A percentile compares a stretch with the other conserved stretches of the same genome.
phyloP scores from a whole-genome alignment of 2,888 invertebrate genomes.

The Liposcelis brunnea region DNA sequence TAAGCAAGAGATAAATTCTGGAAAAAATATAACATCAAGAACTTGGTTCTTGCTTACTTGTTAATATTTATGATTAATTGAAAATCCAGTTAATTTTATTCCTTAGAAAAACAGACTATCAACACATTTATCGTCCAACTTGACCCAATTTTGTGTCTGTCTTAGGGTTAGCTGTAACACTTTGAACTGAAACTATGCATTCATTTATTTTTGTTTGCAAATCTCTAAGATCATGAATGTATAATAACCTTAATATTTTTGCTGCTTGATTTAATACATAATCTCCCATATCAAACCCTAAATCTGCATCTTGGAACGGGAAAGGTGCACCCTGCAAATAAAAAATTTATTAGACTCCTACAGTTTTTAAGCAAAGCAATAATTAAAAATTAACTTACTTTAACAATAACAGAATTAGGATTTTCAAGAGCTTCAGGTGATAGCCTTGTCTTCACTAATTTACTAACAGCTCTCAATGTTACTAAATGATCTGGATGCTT shows the following conservation, averaged over 20 bases:
- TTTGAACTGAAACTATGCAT: constrained; percentile 81
- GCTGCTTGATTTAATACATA: constrained; percentile 48
- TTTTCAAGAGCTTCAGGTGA: constrained; percentile 38
- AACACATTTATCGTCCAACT: constrained; percentile 48
- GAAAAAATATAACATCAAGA: not conserved
- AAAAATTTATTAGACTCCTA: constrained; percentile 11
- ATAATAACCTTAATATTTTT: constrained; percentile 59
- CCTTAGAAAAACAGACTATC: not conserved
- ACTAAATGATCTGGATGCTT: constrained; percentile 66
- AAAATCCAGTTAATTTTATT: not conserved
- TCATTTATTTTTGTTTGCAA: constrained; percentile 91
- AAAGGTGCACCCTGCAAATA: constrained; percentile 42
- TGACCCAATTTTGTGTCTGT: constrained; percentile 88
- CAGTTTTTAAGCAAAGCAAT: constrained; percentile 5
- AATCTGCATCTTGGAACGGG: constrained; percentile 46
- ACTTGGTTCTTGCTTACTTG: not conserved
- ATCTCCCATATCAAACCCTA: constrained; percentile 50
- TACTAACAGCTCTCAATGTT: constrained; percentile 50
- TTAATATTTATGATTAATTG: not conserved
- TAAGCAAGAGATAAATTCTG: not conserved
- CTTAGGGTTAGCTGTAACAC: constrained; percentile 87
- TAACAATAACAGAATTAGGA: constrained; percentile 32
- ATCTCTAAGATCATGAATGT: constrained; percentile 66
- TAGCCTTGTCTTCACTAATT: constrained; percentile 39
- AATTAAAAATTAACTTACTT: constrained; percentile 21